Evolutionary conservation across 2,797 vertebrate species (phyloP).

Genomic region (Chelon labrosus): DNA sequence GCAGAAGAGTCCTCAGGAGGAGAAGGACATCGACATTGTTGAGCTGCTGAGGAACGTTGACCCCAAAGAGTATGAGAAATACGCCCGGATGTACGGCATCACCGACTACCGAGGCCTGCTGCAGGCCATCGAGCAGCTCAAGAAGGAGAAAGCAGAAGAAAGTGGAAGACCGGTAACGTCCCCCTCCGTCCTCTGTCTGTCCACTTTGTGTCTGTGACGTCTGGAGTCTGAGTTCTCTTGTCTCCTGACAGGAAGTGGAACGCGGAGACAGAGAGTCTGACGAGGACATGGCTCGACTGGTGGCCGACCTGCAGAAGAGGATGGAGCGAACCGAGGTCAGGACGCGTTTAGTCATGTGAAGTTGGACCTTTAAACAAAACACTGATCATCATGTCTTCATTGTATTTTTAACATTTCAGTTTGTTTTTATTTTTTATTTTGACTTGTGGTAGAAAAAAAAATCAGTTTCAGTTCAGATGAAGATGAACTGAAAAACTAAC

Average conservation of each 20-base stretch:
- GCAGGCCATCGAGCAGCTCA: constrained; percentile 96
- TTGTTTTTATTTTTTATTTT: too few relatives aligned
- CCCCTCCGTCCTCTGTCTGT: too few relatives aligned
- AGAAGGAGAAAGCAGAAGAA: constrained; percentile 92
- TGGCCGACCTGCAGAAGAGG: constrained; percentile 97
- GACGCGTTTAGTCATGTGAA: not conserved
- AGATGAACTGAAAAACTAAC: too few relatives aligned
- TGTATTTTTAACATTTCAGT: too few relatives aligned
- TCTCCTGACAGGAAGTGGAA: constrained; percentile 90
- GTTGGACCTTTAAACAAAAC: too few relatives aligned
- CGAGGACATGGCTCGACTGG: constrained; percentile 95
- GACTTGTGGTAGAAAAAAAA: too few relatives aligned
- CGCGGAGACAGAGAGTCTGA: constrained; percentile 90
- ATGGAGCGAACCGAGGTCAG: constrained; percentile 96
- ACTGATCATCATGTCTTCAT: too few relatives aligned
- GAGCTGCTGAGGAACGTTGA: constrained; percentile 98
- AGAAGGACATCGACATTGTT: constrained; percentile 95
- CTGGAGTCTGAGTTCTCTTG: not conserved
- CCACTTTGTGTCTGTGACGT: not conserved
- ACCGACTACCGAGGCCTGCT: constrained; percentile 98
- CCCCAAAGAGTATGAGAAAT: constrained; percentile 99
- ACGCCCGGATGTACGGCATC: constrained; percentile 98
- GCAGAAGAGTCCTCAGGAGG: constrained; percentile 93
- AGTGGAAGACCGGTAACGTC: constrained; percentile 91
- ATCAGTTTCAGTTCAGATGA: too few relatives aligned